Percentiles rank a stretch among this genome's conserved stretches.
Evolutionary conservation across 2,888 invertebrate genomes (phyloP).

Genomic region (Ophion ventricosus): DNA sequence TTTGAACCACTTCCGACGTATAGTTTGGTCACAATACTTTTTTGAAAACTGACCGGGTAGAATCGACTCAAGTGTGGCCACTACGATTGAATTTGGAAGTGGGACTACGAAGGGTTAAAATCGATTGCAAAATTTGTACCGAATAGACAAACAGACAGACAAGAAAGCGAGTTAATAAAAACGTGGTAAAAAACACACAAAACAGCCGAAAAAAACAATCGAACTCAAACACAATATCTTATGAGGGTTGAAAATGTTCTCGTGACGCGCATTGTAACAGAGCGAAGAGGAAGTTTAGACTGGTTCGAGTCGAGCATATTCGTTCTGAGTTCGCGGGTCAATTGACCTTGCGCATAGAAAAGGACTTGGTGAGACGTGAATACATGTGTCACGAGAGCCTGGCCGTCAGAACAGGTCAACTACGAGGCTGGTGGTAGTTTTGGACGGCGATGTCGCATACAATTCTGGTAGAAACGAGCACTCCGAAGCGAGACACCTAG

Average conservation of each 20-base stretch:
- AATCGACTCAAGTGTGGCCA: too few species aligned
- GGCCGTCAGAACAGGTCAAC: conserved; percentile 73
- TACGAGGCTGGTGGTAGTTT: conserved; percentile 76
- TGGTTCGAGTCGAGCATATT: not conserved
- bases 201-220: not conserved
- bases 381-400: conserved; percentile 77
- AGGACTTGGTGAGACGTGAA: conserved; percentile 71
- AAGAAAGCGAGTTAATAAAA: too few species aligned
- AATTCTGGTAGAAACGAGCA: conserved; percentile 68
- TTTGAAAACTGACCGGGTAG: too few species aligned
- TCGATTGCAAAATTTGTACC: too few species aligned
- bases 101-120: too few species aligned
- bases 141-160: too few species aligned
- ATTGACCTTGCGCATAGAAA: conserved; percentile 47
- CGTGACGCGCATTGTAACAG: not conserved
- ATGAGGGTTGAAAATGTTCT: not conserved
- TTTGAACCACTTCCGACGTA: too few species aligned
- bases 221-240: too few species aligned
- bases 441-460: conserved; percentile 74
- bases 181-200: not conserved
- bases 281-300: not conserved
- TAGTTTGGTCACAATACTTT: too few species aligned
- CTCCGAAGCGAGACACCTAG: conserved; percentile 59
- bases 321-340: not conserved
- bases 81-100: too few species aligned